These are phyloP conservation scores for Umimayanthus kanabou DNA, from an alignment of 92 coral and sea anemone genomes.

Conservation along the genomic window DNA sequence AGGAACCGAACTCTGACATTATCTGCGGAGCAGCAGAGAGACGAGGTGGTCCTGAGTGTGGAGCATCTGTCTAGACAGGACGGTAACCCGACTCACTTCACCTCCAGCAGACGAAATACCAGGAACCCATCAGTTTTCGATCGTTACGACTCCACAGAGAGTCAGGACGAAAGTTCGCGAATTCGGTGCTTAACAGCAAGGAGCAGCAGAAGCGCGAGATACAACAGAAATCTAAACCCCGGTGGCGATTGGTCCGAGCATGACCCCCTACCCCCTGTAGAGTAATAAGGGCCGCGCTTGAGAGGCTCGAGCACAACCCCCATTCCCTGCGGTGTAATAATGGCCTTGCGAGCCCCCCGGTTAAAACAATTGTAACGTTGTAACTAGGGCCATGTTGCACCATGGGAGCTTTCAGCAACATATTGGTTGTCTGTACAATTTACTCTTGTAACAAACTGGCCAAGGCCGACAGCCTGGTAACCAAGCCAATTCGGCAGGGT, in stretches of 20 bases:
- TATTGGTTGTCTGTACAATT: no score
- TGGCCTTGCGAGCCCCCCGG: not conserved
- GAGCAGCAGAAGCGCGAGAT: constrained; percentile 20
- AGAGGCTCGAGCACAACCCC: not conserved
- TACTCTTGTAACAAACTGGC: no score
- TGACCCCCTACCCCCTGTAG: constrained; percentile 30
- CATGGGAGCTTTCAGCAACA: no score
- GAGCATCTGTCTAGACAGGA: constrained; percentile 3
- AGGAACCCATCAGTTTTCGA: not conserved
- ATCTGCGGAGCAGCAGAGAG: constrained; percentile 2
- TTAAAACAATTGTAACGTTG: no score
- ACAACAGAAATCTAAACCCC: not conserved
- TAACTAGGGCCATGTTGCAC: no score
- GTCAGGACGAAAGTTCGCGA: constrained; percentile 8
- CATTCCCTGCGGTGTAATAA: constrained; percentile 17
- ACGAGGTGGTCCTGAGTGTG: constrained; percentile 20
- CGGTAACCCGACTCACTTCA: not conserved
- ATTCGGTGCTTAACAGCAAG: constrained; percentile 6
- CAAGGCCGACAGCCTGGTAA: no score
- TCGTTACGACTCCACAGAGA: constrained; percentile 6
- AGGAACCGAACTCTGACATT: not conserved
- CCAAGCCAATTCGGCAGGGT: no score
- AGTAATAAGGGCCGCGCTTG: not conserved
- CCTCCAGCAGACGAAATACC: not conserved
- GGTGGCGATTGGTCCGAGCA: not conserved